Evolutionary conservation across 1,140 invertebrate genomes (phyloP).

Genomic region (Babylonia areolata): DNA sequence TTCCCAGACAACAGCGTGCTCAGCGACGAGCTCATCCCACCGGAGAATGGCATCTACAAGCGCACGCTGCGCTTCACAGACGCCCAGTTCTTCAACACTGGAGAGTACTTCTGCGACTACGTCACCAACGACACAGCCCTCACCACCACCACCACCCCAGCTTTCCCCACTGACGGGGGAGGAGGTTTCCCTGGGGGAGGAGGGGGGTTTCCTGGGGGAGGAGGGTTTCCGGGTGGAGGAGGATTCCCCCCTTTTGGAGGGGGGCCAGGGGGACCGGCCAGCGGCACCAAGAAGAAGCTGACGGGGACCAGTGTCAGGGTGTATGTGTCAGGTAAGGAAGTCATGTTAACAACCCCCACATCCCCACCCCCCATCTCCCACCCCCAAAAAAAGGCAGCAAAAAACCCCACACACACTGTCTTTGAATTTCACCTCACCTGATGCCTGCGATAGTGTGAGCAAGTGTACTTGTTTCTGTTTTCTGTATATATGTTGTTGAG

Average conservation of each 20-base stretch:
- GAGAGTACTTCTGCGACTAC: constrained; percentile 52
- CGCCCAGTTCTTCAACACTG: constrained; percentile 51
- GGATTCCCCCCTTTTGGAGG: not conserved
- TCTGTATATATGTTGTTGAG: no score
- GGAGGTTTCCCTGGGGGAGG: not conserved
- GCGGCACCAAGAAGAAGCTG: not conserved
- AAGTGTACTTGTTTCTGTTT: no score
- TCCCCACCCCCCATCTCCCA: no score
- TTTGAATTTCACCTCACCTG: no score
- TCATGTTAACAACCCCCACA: no score
- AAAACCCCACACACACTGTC: no score
- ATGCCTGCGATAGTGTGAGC: no score
- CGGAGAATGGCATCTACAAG: constrained; percentile 1
- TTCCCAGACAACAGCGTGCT: constrained; percentile 33
- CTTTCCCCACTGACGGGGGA: not conserved
- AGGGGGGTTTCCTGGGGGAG: not conserved
- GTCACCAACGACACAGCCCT: constrained; percentile 17
- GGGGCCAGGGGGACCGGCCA: not conserved
- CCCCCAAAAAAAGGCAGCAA: no score
- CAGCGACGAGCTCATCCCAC: not conserved
- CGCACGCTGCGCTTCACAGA: constrained; percentile 36
- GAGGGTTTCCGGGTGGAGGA: not conserved
- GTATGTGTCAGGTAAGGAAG: constrained; percentile 29
- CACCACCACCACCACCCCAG: constrained; percentile 1
- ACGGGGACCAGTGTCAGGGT: constrained; percentile 15